phyloP scores from a whole-genome alignment of 2,888 invertebrate genomes.

The Agonopterix alstromeriana region DNA sequence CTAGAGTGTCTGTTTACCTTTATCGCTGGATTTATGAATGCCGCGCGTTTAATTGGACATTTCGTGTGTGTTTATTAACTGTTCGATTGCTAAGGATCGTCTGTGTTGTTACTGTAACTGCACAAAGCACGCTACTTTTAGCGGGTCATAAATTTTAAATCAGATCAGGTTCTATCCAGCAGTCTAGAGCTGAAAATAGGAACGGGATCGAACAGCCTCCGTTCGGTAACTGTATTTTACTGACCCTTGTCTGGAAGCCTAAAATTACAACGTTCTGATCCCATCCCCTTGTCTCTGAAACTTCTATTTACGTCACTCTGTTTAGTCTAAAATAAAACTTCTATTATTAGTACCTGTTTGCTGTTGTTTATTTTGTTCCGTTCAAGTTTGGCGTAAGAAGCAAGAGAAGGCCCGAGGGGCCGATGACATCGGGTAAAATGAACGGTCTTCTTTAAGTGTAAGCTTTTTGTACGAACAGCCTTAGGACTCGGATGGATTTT shows the following conservation, averaged over 20 bases:
- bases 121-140: slow-evolving; percentile 14
- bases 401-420: background rate
- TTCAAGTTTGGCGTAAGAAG: background rate
- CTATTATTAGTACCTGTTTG: slow-evolving; percentile 7
- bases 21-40: slow-evolving; percentile 58
- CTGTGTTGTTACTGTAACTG: slow-evolving; percentile 24
- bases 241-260: slow-evolving; percentile 5
- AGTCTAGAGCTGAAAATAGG: slow-evolving; percentile 51
- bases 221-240: slow-evolving; percentile 2
- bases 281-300: slow-evolving; percentile 3
- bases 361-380: slow-evolving; percentile 3
- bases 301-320: slow-evolving; percentile 4
- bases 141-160: slow-evolving; percentile 48
- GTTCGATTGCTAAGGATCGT: slow-evolving; percentile 1
- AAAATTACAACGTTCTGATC: slow-evolving; percentile 3
- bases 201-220: slow-evolving; percentile 49
- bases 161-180: slow-evolving; percentile 16
- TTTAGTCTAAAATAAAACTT: slow-evolving; percentile 5
- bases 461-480: background rate
- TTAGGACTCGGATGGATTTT: slow-evolving; percentile 5
- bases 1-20: slow-evolving; percentile 53
- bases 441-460: background rate
- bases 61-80: slow-evolving; percentile 16
- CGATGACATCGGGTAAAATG: background rate
- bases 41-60: slow-evolving; percentile 54